phyloP scores from a whole-genome alignment of 2,888 invertebrate species.

The Thysanoteuthis rhombus region DNA sequence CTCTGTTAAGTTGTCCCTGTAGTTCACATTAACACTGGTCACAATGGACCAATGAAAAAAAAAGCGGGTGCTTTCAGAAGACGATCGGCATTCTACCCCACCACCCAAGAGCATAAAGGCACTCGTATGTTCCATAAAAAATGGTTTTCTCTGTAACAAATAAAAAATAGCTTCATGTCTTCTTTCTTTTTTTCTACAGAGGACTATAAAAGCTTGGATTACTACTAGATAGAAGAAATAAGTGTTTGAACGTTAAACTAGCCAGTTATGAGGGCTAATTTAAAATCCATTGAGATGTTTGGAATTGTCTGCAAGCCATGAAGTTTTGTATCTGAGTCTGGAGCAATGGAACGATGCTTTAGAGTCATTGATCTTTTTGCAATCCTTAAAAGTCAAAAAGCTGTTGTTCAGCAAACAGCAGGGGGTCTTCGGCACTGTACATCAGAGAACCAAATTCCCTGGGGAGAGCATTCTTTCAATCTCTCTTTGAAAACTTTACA shows the following conservation, averaged over 20 bases:
- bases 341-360: not conserved
- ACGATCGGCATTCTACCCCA: not conserved
- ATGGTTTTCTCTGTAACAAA: not conserved
- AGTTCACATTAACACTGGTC: not conserved
- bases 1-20: not conserved
- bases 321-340: not conserved
- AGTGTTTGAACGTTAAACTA: not conserved
- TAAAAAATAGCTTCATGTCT: not conserved
- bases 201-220: not conserved
- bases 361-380: slow-evolving; percentile 12
- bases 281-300: not conserved
- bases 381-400: not conserved
- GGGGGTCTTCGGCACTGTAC: not conserved
- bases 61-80: not conserved
- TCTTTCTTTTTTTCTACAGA: not conserved
- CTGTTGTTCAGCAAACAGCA: not conserved
- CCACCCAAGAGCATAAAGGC: not conserved
- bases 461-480: not conserved
- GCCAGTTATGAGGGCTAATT: not conserved
- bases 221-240: not conserved
- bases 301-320: not conserved
- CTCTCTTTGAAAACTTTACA: not conserved
- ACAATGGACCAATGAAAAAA: not conserved
- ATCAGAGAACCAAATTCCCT: not conserved
- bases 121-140: not conserved